Evolutionary conservation across 1,140 invertebrate genomes (phyloP).

Genomic region (Paraescarpia echinospica): DNA sequence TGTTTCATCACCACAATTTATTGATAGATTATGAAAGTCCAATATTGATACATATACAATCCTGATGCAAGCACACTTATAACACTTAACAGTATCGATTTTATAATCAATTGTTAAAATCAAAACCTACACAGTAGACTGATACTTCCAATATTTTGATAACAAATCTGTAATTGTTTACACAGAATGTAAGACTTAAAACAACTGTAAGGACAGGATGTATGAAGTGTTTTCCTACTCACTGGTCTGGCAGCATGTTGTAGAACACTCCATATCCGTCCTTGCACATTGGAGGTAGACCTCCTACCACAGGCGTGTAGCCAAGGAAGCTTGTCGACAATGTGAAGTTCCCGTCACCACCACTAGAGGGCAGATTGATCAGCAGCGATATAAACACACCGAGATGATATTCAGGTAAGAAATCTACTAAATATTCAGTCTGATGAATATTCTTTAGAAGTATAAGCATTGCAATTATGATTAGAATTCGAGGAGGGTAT

Average conservation of each 20-base stretch:
- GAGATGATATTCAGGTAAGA: neutral
- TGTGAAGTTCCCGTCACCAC: slow-evolving; percentile 67
- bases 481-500: neutral
- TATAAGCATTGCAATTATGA: neutral
- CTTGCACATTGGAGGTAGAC: slow-evolving; percentile 65
- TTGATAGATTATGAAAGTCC: too few species aligned
- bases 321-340: slow-evolving; percentile 68
- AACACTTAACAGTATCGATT: too few species aligned
- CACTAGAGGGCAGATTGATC: slow-evolving; percentile 54
- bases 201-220: neutral
- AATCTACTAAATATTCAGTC: neutral
- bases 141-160: neutral
- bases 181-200: neutral
- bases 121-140: neutral
- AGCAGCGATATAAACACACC: neutral
- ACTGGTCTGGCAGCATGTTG: slow-evolving; percentile 59
- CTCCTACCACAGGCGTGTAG: slow-evolving; percentile 64
- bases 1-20: too few species aligned
- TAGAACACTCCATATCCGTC: slow-evolving; percentile 70
- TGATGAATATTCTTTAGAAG: neutral
- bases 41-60: too few species aligned
- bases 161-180: slow-evolving; percentile 1
- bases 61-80: too few species aligned
- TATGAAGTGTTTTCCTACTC: slow-evolving; percentile 32
- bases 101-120: neutral